Conservation (phyloP, 2,113 vertebrate species). For the Pterocles burchelli region DNA sequence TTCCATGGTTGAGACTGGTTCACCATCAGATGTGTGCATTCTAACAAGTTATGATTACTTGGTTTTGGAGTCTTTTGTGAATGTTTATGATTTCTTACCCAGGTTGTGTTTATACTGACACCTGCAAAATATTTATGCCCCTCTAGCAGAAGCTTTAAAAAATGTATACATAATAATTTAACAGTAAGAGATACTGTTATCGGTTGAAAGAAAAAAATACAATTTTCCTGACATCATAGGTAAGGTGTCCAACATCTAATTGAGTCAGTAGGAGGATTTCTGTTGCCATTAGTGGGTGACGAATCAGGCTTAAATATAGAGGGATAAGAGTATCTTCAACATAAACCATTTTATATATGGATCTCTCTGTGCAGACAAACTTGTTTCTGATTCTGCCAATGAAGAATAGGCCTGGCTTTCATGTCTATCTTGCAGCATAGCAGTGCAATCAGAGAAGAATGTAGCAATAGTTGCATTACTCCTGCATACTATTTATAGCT, state of each 20-base stretch:
- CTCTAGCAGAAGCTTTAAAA: neutral
- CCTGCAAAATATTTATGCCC: neutral
- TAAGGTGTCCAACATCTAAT: neutral
- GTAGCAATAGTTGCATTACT: neutral
- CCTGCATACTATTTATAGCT: neutral
- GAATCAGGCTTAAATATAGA: neutral
- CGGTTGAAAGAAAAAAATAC: neutral
- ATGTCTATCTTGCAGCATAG: neutral
- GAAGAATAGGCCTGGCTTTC: neutral
- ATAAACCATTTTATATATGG: neutral
- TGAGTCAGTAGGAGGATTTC: neutral
- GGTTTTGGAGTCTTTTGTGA: neutral
- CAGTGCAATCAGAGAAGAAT: neutral
- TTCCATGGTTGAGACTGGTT: neutral
- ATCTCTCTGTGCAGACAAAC: neutral
- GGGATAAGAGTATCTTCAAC: neutral
- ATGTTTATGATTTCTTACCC: neutral
- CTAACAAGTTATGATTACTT: neutral
- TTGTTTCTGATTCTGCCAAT: neutral
- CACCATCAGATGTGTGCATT: neutral
- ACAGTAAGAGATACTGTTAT: neutral
- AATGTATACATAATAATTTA: neutral
- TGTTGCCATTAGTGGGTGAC: neutral
- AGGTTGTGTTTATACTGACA: neutral
- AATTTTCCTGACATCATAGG: neutral